phyloP scores from a whole-genome alignment of 1,140 invertebrate genomes.

The Vanessa atalanta region DNA sequence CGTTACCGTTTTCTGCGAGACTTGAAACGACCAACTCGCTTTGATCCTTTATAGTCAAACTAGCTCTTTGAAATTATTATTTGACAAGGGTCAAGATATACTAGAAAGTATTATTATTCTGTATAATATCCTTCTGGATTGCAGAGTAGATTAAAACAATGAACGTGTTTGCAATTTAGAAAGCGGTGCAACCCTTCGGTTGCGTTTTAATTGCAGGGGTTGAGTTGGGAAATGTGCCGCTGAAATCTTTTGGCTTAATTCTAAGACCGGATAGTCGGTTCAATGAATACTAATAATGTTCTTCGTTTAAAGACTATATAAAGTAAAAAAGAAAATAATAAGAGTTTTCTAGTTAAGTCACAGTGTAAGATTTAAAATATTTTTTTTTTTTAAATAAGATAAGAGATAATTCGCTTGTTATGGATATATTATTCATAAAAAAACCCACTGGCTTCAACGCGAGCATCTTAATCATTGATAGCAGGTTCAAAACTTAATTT shows the following conservation, averaged over 20 bases:
- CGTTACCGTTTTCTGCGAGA: constrained; percentile 49
- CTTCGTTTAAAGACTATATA: neutral
- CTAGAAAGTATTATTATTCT: constrained; percentile 57
- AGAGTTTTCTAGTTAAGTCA: too few relatives aligned
- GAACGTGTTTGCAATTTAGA: constrained; percentile 75
- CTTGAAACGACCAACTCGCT: constrained; percentile 41
- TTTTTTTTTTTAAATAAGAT: too few relatives aligned
- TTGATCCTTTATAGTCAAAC: constrained; percentile 35
- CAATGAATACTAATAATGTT: constrained; percentile 58
- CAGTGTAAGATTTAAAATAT: too few relatives aligned
- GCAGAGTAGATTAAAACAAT: constrained; percentile 75
- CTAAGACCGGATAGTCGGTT: constrained; percentile 51
- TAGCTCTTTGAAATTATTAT: constrained; percentile 22
- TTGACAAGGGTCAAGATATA: constrained; percentile 44
- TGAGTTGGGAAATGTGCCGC: constrained; percentile 46
- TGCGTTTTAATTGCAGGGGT: constrained; percentile 76
- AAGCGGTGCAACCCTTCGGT: constrained; percentile 73
- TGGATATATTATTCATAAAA: too few relatives aligned
- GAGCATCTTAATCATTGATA: too few relatives aligned
- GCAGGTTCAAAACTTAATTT: too few relatives aligned
- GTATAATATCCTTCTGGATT: constrained; percentile 63
- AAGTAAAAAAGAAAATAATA: neutral
- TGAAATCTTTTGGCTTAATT: constrained; percentile 62
- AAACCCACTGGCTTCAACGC: too few relatives aligned
- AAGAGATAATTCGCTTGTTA: too few relatives aligned